Evolutionary conservation across 1,140 invertebrate species (phyloP).

Genomic region (Rhopalosiphum padi): DNA sequence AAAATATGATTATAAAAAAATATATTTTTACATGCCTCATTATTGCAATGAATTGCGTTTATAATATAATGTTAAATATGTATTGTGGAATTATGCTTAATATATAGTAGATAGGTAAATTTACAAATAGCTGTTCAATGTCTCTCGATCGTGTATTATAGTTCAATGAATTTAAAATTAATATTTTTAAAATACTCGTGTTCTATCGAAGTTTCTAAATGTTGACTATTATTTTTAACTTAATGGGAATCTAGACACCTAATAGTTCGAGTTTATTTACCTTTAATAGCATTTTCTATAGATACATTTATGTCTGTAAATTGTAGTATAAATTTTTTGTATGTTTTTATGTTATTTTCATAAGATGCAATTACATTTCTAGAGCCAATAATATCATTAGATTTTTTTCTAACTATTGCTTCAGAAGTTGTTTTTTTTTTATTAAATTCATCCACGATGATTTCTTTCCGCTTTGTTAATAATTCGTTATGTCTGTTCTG

Average conservation of each 20-base stretch:
- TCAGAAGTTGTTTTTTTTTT: not conserved
- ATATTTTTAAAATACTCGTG: not conserved
- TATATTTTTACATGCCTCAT: not conserved
- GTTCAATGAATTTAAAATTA: not conserved
- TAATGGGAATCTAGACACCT: not conserved
- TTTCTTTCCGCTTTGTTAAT: not conserved
- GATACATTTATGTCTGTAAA: not conserved
- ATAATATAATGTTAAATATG: not conserved
- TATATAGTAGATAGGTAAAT: no score
- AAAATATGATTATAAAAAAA: not conserved
- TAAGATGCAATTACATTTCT: not conserved
- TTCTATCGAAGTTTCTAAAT: not conserved
- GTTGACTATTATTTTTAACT: not conserved
- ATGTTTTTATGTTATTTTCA: not conserved
- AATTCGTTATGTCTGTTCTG: not conserved
- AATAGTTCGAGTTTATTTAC: not conserved
- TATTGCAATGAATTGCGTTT: no score
- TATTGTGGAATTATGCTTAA: no score
- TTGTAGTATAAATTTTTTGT: not conserved
- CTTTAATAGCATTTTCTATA: not conserved
- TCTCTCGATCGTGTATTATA: not conserved
- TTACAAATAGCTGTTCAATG: not conserved
- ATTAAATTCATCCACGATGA: not conserved
- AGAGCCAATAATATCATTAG: not conserved
- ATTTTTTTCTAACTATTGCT: not conserved